A percentile compares a stretch with the other conserved stretches of the same genome.
phyloP scores from a whole-genome alignment of 2,888 invertebrate genomes.

The Teleiodes luculella region DNA sequence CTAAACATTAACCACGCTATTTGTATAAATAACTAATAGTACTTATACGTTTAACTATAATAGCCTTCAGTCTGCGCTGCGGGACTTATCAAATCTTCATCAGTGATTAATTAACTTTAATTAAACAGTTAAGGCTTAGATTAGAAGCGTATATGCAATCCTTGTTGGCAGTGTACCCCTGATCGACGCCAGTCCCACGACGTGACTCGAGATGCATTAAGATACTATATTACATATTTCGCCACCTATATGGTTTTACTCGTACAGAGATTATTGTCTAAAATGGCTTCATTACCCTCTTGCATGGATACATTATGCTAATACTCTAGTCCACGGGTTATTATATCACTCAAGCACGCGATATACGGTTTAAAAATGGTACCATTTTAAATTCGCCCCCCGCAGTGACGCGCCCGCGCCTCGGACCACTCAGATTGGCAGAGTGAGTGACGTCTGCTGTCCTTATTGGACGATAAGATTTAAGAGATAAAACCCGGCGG shows the following conservation, averaged over 20 bases:
- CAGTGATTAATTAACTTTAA: conserved; percentile 48
- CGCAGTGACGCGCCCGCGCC: conserved; percentile 60
- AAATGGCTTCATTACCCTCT: conserved; percentile 62
- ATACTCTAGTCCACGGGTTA: conserved; percentile 40
- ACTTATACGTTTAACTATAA: conserved; percentile 14
- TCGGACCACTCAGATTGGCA: conserved; percentile 61
- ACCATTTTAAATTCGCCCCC: conserved; percentile 65
- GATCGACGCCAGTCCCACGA: conserved; percentile 38
- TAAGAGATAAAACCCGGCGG: conserved; percentile 70
- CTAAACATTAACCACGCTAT: conserved; percentile 9
- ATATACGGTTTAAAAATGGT: conserved; percentile 51
- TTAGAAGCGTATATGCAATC: conserved; percentile 16
- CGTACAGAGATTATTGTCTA: conserved; percentile 29
- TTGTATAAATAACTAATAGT: conserved; percentile 15
- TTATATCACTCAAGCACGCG: conserved; percentile 67
- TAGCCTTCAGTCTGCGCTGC: conserved; percentile 10
- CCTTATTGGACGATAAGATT: conserved; percentile 77
- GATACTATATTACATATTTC: conserved; percentile 61
- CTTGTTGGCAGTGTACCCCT: conserved; percentile 21
- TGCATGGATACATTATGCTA: conserved; percentile 50
- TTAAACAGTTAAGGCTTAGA: conserved; percentile 36
- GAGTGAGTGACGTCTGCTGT: conserved; percentile 75
- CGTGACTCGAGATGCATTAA: conserved; percentile 62
- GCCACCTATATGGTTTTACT: conserved; percentile 47
- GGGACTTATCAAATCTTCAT: conserved; percentile 34